Conservation (phyloP, 2,797 vertebrate genomes). For the Jordanella pulchra region DNA sequence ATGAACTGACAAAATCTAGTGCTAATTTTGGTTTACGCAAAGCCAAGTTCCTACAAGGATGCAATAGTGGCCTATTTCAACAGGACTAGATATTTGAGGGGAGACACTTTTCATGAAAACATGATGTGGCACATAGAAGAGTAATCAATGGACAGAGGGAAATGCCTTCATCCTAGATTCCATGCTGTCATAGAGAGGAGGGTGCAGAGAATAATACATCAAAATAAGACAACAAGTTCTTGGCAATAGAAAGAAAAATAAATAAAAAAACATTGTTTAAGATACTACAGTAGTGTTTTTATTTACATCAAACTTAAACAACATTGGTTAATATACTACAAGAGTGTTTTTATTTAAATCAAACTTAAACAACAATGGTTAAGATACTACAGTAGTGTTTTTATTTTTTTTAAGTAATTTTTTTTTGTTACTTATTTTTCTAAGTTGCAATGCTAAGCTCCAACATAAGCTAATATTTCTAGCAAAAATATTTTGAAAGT, state of each 20-base stretch:
- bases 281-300: too few relatives aligned
- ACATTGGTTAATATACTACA: slow-evolving; percentile 15
- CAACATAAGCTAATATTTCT: slow-evolving; percentile 15
- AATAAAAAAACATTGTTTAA: too few relatives aligned
- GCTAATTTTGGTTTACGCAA: slow-evolving; percentile 65
- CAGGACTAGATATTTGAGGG: slow-evolving; percentile 52
- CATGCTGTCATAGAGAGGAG: slow-evolving; percentile 28
- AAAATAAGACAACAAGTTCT: too few relatives aligned
- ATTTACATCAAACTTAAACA: slow-evolving; percentile 13
- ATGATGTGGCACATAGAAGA: slow-evolving; percentile 39
- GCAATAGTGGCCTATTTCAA: slow-evolving; percentile 52
- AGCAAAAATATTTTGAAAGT: slow-evolving; percentile 5
- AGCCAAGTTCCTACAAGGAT: slow-evolving; percentile 54
- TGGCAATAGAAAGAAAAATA: slow-evolving; percentile 53
- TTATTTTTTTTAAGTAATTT: too few relatives aligned
- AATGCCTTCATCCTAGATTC: slow-evolving; percentile 51
- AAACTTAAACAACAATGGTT: too few relatives aligned
- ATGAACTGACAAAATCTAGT: slow-evolving; percentile 59
- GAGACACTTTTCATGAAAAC: slow-evolving; percentile 58
- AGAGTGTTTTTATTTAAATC: too few relatives aligned
- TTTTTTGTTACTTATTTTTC: too few relatives aligned
- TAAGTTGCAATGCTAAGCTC: too few relatives aligned
- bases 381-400: too few relatives aligned
- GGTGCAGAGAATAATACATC: slow-evolving; percentile 50
- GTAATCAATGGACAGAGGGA: slow-evolving; percentile 54